Evolutionary conservation across 2,797 vertebrate species (phyloP).

Genomic region (Microhierax caerulescens): DNA sequence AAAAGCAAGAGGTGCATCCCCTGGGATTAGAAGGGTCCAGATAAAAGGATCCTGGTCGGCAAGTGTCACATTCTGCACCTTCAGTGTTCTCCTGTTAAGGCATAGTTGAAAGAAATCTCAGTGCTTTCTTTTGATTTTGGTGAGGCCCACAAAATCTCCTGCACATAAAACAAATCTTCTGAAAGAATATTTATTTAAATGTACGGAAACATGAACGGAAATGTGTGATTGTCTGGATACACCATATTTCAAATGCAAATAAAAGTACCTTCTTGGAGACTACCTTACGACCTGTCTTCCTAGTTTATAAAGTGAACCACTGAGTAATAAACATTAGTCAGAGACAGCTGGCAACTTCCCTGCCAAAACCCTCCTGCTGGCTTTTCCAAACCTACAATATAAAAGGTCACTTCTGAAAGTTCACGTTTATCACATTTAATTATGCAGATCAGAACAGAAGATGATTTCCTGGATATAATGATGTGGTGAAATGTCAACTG

Average conservation of each 20-base stretch:
- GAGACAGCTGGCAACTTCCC: not conserved
- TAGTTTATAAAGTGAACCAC: not conserved
- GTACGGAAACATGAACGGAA: not conserved
- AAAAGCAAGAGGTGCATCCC: slow-evolving; percentile 92
- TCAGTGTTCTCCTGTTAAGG: slow-evolving; percentile 85
- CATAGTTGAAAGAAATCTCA: slow-evolving; percentile 40
- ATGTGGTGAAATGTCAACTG: slow-evolving; percentile 33
- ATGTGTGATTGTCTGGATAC: not conserved
- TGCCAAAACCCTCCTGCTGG: slow-evolving; percentile 3
- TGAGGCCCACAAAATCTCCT: not conserved
- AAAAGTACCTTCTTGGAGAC: not conserved
- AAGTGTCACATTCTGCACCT: slow-evolving; percentile 83
- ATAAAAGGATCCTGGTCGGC: slow-evolving; percentile 86
- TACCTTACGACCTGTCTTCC: not conserved
- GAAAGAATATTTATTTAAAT: not conserved
- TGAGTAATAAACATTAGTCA: slow-evolving; percentile 39
- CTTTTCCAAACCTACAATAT: slow-evolving; percentile 4
- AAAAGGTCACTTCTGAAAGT: slow-evolving; percentile 39
- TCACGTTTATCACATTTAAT: slow-evolving; percentile 37
- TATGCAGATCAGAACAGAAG: slow-evolving; percentile 50
- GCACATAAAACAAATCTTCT: not conserved
- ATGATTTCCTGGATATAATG: not conserved
- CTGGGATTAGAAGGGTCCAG: slow-evolving; percentile 83
- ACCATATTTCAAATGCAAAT: not conserved
- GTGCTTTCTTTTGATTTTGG: not conserved